A percentile compares a stretch with the other conserved stretches of the same genome.
These are phyloP conservation scores for Tretioscincus oriximinensis DNA, from an alignment of 2,113 vertebrate genomes.

Conservation along the genomic window DNA sequence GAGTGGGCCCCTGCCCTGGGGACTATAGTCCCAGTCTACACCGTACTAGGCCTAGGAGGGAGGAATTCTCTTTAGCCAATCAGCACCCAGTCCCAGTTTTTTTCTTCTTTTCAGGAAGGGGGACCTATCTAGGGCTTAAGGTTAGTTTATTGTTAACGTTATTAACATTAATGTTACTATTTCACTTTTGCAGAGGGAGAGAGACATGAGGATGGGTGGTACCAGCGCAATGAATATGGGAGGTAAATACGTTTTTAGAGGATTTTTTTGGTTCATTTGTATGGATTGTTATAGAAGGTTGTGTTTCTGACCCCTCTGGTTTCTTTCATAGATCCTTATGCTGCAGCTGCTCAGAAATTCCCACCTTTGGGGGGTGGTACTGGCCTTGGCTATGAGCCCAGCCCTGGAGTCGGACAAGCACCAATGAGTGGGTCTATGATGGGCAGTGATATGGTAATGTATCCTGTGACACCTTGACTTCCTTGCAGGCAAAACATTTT, in stretches of 20 bases:
- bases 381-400: constrained; percentile 91
- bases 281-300: not conserved
- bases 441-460: constrained; percentile 98
- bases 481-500: constrained; percentile 62
- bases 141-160: too few species aligned
- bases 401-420: constrained; percentile 87
- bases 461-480: constrained; percentile 77
- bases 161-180: not conserved
- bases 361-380: constrained; percentile 81
- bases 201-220: constrained; percentile 93
- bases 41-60: too few species aligned
- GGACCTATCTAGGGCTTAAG: not conserved
- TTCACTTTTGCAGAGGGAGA: constrained; percentile 80
- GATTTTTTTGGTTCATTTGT: not conserved
- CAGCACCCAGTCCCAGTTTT: too few species aligned
- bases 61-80: too few species aligned
- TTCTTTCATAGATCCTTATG: constrained; percentile 85
- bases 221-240: constrained; percentile 87
- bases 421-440: constrained; percentile 88
- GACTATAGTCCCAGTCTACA: too few species aligned
- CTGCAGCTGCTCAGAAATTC: constrained; percentile 88
- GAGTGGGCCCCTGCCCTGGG: too few species aligned
- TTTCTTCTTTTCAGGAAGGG: too few species aligned
- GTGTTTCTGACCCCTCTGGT: not conserved
- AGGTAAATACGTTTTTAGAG: constrained; percentile 75